A percentile compares a stretch with the other conserved stretches of the same genome.
These are phyloP conservation scores for Pithys albifrons DNA, from an alignment of 2,113 vertebrate species.

Conservation along the genomic window DNA sequence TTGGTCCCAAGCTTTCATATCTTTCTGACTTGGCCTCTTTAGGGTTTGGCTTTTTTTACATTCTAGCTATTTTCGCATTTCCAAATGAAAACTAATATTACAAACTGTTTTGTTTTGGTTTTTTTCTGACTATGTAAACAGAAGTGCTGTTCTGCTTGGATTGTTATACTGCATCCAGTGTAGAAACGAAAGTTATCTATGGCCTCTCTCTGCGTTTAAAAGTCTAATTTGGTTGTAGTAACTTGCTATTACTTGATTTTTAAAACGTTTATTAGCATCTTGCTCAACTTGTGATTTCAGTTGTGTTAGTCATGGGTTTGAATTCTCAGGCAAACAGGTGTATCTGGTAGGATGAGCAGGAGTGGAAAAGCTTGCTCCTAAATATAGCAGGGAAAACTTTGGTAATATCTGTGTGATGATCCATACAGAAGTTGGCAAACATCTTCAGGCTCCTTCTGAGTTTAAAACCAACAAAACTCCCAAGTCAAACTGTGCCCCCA, in stretches of 20 bases:
- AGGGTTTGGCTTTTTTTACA: not conserved
- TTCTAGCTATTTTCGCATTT: not conserved
- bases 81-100: not conserved
- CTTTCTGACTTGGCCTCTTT: not conserved
- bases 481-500: not conserved
- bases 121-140: not conserved
- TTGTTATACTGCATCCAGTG: not conserved
- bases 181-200: not conserved
- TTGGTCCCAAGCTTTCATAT: not conserved
- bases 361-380: slow-evolving; percentile 54
- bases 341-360: slow-evolving; percentile 58
- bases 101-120: not conserved
- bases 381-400: not conserved
- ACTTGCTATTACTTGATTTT: slow-evolving; percentile 60
- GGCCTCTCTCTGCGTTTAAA: not conserved
- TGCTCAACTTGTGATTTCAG: slow-evolving; percentile 54
- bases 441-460: not conserved
- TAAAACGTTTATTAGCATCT: slow-evolving; percentile 39
- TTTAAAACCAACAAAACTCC: not conserved
- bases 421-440: not conserved
- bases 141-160: not conserved
- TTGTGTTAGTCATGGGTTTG: slow-evolving; percentile 41
- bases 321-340: slow-evolving; percentile 50
- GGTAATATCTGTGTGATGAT: slow-evolving; percentile 9
- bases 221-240: not conserved